Percentiles rank a stretch among this genome's conserved stretches.
Conservation (phyloP, 2,113 vertebrate genomes). For the Aleadryas rufinucha region DNA sequence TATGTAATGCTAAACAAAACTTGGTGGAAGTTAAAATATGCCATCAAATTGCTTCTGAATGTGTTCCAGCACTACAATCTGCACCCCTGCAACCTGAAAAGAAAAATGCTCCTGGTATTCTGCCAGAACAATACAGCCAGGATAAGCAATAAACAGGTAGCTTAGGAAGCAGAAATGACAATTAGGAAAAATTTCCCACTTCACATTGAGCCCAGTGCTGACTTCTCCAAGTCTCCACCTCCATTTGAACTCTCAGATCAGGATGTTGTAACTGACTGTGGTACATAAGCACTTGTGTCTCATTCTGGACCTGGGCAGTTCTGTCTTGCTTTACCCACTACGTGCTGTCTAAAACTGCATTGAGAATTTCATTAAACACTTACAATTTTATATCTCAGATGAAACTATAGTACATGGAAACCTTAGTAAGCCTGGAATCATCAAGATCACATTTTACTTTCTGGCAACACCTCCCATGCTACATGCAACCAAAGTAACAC, state of each 20-base stretch:
- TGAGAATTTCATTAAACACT: neutral
- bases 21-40: neutral
- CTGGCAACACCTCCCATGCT: neutral
- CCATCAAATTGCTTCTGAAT: neutral
- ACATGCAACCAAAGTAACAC: neutral
- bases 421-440: neutral
- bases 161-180: neutral
- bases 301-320: neutral
- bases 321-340: neutral
- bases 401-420: neutral
- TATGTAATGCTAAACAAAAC: neutral
- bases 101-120: neutral
- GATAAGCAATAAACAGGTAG: neutral
- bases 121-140: neutral
- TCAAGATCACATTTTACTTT: neutral
- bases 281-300: neutral
- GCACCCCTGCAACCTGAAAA: neutral
- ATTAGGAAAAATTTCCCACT: neutral
- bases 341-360: neutral
- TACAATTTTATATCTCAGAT: neutral
- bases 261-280: neutral
- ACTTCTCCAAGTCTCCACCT: neutral
- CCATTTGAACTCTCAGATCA: neutral
- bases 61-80: neutral
- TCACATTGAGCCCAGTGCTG: neutral